phyloP scores from a whole-genome alignment of 1,140 invertebrate species.

The Drosophila trapezifrons region DNA sequence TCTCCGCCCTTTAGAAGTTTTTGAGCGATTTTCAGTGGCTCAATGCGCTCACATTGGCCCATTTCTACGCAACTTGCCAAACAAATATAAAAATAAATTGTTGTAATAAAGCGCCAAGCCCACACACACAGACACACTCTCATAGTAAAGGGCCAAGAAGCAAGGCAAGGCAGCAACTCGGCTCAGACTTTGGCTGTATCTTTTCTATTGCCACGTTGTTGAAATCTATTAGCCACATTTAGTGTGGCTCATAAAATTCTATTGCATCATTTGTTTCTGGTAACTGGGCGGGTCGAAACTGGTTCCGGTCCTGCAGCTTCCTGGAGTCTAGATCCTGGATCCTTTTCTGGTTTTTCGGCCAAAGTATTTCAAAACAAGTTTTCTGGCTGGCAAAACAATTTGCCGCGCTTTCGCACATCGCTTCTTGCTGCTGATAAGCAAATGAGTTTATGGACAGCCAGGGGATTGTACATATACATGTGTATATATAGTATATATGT shows the following conservation, averaged over 20 bases:
- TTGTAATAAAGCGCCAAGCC: constrained; percentile 67
- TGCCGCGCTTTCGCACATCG: constrained; percentile 52
- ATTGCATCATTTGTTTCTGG: constrained; percentile 82
- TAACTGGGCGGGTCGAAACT: constrained; percentile 49
- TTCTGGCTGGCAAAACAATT: constrained; percentile 69
- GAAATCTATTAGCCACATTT: constrained; percentile 83
- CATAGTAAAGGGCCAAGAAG: constrained; percentile 17
- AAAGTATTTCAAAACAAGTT: constrained; percentile 81
- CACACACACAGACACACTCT: constrained; percentile 35
- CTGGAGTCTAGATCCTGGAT: constrained; percentile 18
- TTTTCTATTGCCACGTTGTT: constrained; percentile 83
- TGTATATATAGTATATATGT: not conserved
- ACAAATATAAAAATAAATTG: constrained; percentile 83
- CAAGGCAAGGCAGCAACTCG: constrained; percentile 43
- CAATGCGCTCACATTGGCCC: constrained; percentile 62
- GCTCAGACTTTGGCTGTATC: constrained; percentile 76
- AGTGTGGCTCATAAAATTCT: constrained; percentile 83
- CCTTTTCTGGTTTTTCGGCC: constrained; percentile 49
- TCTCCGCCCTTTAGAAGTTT: constrained; percentile 49
- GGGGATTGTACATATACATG: constrained; percentile 22
- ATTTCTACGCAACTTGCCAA: constrained; percentile 80
- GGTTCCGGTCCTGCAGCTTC: constrained; percentile 17
- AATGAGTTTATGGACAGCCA: constrained; percentile 74
- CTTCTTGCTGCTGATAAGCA: constrained; percentile 63
- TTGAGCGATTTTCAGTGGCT: constrained; percentile 72